phyloP scores from a whole-genome alignment of 2,797 vertebrate species.

The Podarcis siculus region DNA sequence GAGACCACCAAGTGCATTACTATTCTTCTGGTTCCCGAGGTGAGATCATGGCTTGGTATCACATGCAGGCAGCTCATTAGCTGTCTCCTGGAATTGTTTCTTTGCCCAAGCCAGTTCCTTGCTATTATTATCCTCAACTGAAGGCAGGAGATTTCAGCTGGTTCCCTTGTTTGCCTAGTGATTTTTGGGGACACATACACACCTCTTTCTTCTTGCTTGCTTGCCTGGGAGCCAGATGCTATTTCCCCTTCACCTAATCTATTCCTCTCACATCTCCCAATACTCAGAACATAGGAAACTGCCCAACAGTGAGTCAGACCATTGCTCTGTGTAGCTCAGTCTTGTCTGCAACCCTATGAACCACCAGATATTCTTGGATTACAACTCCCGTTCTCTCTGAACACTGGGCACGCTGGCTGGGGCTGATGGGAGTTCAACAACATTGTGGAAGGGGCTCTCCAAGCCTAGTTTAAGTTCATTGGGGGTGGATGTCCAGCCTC shows the following conservation, averaged over 20 bases:
- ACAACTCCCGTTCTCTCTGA: no score
- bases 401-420: no score
- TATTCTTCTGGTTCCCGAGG: not conserved
- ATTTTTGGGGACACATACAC: not conserved
- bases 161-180: not conserved
- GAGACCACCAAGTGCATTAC: constrained; percentile 2
- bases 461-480: no score
- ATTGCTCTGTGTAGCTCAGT: not conserved
- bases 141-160: constrained; percentile 12
- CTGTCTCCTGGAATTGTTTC: constrained; percentile 69
- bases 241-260: not conserved
- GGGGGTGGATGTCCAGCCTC: no score
- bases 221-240: accelerated
- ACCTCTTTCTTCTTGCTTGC: not conserved
- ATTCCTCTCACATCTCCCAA: not conserved
- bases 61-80: not conserved
- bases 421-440: no score
- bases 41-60: constrained; percentile 42
- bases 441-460: not conserved
- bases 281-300: not conserved
- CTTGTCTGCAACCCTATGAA: not conserved
- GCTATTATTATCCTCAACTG: constrained; percentile 48
- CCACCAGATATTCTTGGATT: no score
- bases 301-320: not conserved
- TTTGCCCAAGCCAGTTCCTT: constrained; percentile 15